Evolutionary conservation across 2,888 invertebrate species (phyloP).

Genomic region (Andrena camellia): DNA sequence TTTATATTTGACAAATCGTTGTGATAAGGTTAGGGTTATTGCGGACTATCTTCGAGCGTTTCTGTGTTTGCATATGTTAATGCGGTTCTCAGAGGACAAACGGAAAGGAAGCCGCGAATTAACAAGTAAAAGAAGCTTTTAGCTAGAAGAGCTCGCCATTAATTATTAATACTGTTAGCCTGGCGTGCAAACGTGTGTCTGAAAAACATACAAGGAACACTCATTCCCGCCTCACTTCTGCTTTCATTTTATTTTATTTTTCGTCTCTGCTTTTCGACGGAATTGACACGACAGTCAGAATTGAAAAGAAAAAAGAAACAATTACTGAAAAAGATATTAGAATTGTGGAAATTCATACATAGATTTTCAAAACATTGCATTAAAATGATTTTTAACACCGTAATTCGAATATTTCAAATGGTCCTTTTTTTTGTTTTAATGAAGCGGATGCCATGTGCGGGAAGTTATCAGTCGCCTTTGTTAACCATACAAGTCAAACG

Average conservation of each 20-base stretch:
- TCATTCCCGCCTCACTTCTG: not conserved
- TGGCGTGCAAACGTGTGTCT: conserved; percentile 16
- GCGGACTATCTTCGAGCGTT: conserved; percentile 34
- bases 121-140: conserved; percentile 64
- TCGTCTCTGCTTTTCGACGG: not conserved
- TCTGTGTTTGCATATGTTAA: conserved; percentile 55
- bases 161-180: conserved; percentile 54
- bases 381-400: no score
- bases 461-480: no score
- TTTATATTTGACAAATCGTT: conserved; percentile 8
- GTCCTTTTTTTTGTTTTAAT: no score
- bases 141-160: conserved; percentile 46
- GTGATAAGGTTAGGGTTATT: conserved; percentile 12
- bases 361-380: no score
- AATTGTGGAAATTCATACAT: no score
- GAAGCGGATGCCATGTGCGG: no score
- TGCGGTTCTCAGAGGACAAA: conserved; percentile 22
- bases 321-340: not conserved
- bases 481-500: no score
- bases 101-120: conserved; percentile 36
- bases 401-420: no score
- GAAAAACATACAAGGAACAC: conserved; percentile 9
- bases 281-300: not conserved
- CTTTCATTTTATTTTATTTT: not conserved
- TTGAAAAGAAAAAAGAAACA: not conserved